Conservation (phyloP, 2,797 vertebrate genomes). For the Chelon labrosus region DNA sequence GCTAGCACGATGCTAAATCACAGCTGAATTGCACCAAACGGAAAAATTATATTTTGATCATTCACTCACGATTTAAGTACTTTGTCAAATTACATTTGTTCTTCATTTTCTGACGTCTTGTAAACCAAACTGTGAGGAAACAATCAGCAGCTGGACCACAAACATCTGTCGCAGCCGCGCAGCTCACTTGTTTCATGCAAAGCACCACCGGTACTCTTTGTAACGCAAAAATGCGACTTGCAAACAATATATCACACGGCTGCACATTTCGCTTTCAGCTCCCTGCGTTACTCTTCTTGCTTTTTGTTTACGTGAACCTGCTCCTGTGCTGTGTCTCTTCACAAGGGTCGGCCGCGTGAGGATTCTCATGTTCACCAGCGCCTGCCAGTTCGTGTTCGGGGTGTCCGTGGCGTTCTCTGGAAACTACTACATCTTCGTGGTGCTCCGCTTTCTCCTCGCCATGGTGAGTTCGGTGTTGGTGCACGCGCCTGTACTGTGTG, state of each 20-base stretch:
- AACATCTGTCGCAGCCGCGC: too few relatives aligned
- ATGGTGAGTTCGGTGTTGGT: slow-evolving; percentile 87
- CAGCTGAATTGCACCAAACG: too few relatives aligned
- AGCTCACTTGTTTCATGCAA: too few relatives aligned
- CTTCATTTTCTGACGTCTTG: not conserved
- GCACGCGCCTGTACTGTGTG: not conserved
- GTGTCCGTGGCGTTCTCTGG: slow-evolving; percentile 87
- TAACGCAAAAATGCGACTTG: too few relatives aligned
- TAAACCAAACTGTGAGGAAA: not conserved
- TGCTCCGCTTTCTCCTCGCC: slow-evolving; percentile 91
- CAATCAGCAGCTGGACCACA: not conserved
- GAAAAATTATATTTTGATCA: too few relatives aligned
- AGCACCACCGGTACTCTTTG: too few relatives aligned
- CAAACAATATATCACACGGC: too few relatives aligned
- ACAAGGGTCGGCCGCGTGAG: slow-evolving; percentile 89
- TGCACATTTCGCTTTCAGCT: not conserved
- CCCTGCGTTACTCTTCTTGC: not conserved
- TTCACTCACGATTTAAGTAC: too few relatives aligned
- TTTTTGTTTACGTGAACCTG: not conserved
- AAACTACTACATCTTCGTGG: slow-evolving; percentile 91
- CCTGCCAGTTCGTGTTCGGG: slow-evolving; percentile 90
- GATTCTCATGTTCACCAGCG: slow-evolving; percentile 90
- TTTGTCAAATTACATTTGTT: too few relatives aligned
- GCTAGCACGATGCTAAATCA: too few relatives aligned
- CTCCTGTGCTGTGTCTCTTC: not conserved